phyloP scores from a whole-genome alignment of 2,797 vertebrate species.

The Poeciliopsis turneri region DNA sequence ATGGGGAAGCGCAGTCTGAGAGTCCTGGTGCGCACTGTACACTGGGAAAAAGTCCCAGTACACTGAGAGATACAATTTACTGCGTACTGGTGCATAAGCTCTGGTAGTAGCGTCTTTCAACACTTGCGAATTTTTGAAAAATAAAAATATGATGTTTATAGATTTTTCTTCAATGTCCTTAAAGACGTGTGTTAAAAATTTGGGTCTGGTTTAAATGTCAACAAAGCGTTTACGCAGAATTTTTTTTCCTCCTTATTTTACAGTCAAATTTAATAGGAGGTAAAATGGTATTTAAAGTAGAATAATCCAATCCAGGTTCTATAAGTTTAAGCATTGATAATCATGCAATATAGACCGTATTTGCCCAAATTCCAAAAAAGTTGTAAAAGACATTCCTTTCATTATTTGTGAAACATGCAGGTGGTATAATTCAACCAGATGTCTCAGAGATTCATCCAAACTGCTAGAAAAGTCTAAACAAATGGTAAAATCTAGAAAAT shows the following conservation, averaged over 20 bases:
- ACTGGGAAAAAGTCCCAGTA: not conserved
- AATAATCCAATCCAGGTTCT: not conserved
- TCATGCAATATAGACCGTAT: not conserved
- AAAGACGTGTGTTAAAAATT: not conserved
- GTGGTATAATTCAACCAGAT: not conserved
- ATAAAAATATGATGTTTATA: not conserved
- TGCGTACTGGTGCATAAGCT: not conserved
- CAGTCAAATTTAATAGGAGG: not conserved
- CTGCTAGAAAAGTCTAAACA: not conserved
- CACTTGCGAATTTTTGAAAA: not conserved
- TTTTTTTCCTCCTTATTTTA: not conserved
- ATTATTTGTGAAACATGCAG: not conserved
- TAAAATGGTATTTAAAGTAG: not conserved
- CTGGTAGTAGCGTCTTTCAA: not conserved
- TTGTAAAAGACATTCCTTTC: not conserved
- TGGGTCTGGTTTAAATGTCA: not conserved
- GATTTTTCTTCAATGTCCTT: not conserved
- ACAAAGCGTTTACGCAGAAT: not conserved
- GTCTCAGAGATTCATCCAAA: not conserved
- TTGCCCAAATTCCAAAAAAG: not conserved
- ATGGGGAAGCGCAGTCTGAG: not conserved
- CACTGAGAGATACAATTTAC: not conserved
- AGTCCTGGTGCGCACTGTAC: too few relatives aligned
- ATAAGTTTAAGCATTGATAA: not conserved
- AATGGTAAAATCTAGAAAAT: not conserved